Evolutionary conservation across 1,140 invertebrate genomes (phyloP), one percentile per base, ranked within the genome.

Genomic region (Drosophila sp.): DNA sequence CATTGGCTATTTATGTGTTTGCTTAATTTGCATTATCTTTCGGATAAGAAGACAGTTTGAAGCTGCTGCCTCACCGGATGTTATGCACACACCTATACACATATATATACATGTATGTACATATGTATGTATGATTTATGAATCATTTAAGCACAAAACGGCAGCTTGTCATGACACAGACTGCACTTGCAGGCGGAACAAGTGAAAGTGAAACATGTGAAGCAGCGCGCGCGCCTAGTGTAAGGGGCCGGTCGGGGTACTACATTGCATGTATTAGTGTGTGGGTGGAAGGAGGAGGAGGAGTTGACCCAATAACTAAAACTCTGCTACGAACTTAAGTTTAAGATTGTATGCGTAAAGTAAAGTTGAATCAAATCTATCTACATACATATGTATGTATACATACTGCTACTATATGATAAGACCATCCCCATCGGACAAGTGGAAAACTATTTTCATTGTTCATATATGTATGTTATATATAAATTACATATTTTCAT

Each of bases 271-370:
- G 1, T 35, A 6, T 38, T 38, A 17, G 44, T 32, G 54, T 56
- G 67, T 0, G 6, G 2, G 8, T 8, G 33, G 8, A 6, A 35
- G 33, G 33, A 5, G 62, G 30, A 54, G 66, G 44, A 60, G 30
- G 32, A 23, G 32, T 61, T 72, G 68, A 72, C 68, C 60, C 11
- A 71, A 29, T 70, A 70, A 60, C 30, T 50, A 50, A 25, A 47
- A 27, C 17, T 23, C 41, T 50, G 44, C 23, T 50, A 17, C 44
- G 25, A 23, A 47, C 23, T 47, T 25, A 8, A 2, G 2, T 25
- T 40, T 3, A 11, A 23, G 25, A 25, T 23, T 7, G 23, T 47
- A 4, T 47, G 17, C 6, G 17, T 25, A 2, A 17, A 17, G 17
- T 17, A 17, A 17, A 17, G 17, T 17, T 17, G 17, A 17, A 17